Evolutionary conservation across 2,888 invertebrate genomes (phyloP).

Genomic region (Steromphala cineraria): DNA sequence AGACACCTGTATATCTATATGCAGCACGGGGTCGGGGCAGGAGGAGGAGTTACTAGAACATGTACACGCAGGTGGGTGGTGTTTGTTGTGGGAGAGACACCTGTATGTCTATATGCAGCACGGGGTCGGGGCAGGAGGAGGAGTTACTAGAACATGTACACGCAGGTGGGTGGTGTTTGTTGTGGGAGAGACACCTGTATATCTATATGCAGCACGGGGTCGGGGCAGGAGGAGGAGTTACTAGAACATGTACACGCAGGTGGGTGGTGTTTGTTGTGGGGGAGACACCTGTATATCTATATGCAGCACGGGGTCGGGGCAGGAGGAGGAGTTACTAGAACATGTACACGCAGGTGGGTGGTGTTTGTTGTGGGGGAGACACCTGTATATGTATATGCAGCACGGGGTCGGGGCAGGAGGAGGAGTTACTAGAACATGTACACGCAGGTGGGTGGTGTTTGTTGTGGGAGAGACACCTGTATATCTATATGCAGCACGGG

Average conservation of each 20-base stretch:
- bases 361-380: conserved; percentile 78
- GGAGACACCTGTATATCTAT: no score
- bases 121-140: no score
- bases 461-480: no score
- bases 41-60: conserved; percentile 83
- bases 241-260: conserved; percentile 81
- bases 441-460: conserved; percentile 72
- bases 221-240: conserved; percentile 81
- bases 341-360: no score
- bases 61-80: conserved; percentile 77
- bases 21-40: conserved; percentile 81
- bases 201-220: conserved; percentile 83
- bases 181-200: conserved; percentile 80
- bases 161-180: no score
- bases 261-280: conserved; percentile 48
- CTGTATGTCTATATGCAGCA: no score
- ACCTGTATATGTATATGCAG: conserved; percentile 83
- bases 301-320: no score
- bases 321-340: no score
- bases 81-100: no score
- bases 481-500: no score
- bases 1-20: conserved; percentile 82
- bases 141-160: no score
- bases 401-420: conserved; percentile 81
- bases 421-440: conserved; percentile 82